Evolutionary conservation across 1,140 invertebrate species (phyloP).

Genomic region (Philotrypesis tridentata): DNA sequence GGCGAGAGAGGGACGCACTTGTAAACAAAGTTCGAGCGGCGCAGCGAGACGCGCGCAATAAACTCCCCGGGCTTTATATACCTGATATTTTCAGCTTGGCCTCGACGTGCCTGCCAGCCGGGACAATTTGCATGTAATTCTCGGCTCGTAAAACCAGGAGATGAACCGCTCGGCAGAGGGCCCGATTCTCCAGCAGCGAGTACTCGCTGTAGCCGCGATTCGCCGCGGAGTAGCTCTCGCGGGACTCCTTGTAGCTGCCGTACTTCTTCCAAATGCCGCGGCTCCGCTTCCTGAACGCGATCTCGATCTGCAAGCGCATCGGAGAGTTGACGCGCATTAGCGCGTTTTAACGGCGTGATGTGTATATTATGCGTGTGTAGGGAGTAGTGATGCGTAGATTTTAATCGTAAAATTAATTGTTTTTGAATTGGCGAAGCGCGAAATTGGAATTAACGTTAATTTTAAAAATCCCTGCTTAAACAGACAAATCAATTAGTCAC

Average conservation of each 20-base stretch:
- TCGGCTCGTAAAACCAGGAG: conserved; percentile 64
- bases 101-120: conserved; percentile 66
- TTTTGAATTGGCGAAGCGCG: too few species aligned
- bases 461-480: too few species aligned
- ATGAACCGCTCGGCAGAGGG: conserved; percentile 65
- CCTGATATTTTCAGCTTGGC: conserved; percentile 66
- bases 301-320: conserved; percentile 59
- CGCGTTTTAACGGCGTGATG: too few species aligned
- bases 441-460: too few species aligned
- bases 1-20: not conserved
- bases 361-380: too few species aligned
- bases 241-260: conserved; percentile 56
- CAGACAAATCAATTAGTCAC: too few species aligned
- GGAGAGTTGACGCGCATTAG: too few species aligned
- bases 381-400: too few species aligned
- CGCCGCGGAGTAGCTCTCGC: conserved; percentile 47
- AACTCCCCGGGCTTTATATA: conserved; percentile 53
- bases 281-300: conserved; percentile 63
- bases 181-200: conserved; percentile 65
- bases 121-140: conserved; percentile 66
- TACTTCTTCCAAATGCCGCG: conserved; percentile 64
- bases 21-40: not conserved
- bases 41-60: not conserved
- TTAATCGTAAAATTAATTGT: too few species aligned
- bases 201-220: conserved; percentile 64